These are phyloP conservation scores for Amblyjoppa fuscipennis DNA, from an alignment of 2,888 invertebrate genomes.

Conservation along the genomic window DNA sequence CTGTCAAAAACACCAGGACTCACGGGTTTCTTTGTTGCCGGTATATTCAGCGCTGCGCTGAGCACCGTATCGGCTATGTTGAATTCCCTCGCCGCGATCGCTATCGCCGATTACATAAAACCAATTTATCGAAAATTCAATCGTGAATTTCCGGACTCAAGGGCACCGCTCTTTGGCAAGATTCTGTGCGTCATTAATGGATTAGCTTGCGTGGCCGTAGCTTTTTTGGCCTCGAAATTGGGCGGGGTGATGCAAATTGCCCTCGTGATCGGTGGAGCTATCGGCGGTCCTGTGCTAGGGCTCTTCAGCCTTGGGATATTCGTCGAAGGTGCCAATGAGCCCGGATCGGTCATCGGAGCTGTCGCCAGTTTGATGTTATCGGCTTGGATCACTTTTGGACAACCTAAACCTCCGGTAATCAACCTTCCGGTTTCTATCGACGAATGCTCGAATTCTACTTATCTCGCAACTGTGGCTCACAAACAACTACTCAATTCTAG, in stretches of 20 bases:
- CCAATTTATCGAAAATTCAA: constrained; percentile 84
- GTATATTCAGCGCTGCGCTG: constrained; percentile 94
- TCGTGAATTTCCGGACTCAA: constrained; percentile 89
- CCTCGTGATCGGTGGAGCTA: constrained; percentile 93
- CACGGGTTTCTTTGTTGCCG: constrained; percentile 83
- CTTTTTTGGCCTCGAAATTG: constrained; percentile 77
- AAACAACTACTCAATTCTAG: background rate
- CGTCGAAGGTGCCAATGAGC: constrained; percentile 91
- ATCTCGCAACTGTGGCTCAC: constrained; percentile 86
- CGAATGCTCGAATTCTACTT: constrained; percentile 71
- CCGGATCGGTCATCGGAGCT: constrained; percentile 77
- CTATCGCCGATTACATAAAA: constrained; percentile 94
- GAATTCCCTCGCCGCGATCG: constrained; percentile 95
- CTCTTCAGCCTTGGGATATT: constrained; percentile 95
- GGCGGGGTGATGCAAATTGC: constrained; percentile 87
- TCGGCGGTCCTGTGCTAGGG: constrained; percentile 94
- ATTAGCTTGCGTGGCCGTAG: constrained; percentile 73
- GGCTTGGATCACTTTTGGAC: constrained; percentile 13
- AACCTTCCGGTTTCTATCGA: constrained; percentile 70
- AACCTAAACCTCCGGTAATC: constrained; percentile 68
- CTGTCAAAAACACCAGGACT: constrained; percentile 83
- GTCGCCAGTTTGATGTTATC: constrained; percentile 71
- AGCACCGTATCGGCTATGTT: constrained; percentile 97
- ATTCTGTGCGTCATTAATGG: constrained; percentile 75
- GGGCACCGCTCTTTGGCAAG: constrained; percentile 89